phyloP scores from a whole-genome alignment of 2,888 invertebrate species.

The Congeria kusceri region DNA sequence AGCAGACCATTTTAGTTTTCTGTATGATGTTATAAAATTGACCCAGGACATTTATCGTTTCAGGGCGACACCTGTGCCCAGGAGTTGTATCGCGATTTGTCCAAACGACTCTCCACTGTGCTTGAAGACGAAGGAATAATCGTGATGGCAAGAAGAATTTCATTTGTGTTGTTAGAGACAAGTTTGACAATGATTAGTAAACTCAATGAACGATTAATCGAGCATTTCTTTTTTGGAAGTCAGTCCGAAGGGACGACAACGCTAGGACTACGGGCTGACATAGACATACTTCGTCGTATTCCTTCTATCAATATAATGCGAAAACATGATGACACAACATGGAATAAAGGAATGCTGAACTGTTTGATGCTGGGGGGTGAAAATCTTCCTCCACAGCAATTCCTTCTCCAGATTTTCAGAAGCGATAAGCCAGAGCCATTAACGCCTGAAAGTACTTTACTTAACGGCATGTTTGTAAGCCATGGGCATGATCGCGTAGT shows the following conservation, averaged over 20 bases:
- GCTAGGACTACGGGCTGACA: background rate
- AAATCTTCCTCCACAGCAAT: background rate
- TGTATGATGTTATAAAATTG: no score
- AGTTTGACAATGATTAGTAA: background rate
- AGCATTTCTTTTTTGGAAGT: background rate
- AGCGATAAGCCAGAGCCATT: background rate
- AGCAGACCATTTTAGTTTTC: no score
- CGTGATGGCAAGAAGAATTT: background rate
- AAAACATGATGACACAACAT: background rate
- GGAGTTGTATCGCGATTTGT: no score
- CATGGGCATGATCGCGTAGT: no score
- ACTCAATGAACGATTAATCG: background rate
- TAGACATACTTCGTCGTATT: background rate
- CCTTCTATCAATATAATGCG: background rate
- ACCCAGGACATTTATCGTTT: no score
- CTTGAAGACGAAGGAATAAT: background rate
- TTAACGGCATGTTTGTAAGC: no score
- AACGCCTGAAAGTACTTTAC: no score
- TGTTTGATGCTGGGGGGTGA: background rate
- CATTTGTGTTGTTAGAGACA: background rate
- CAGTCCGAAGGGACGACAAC: conserved; percentile 3
- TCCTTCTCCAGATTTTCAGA: background rate
- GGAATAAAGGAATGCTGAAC: background rate
- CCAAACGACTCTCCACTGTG: background rate
- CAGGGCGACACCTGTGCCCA: no score